Conservation (phyloP, 2,797 vertebrate species). For the Erpetoichthys calabaricus region DNA sequence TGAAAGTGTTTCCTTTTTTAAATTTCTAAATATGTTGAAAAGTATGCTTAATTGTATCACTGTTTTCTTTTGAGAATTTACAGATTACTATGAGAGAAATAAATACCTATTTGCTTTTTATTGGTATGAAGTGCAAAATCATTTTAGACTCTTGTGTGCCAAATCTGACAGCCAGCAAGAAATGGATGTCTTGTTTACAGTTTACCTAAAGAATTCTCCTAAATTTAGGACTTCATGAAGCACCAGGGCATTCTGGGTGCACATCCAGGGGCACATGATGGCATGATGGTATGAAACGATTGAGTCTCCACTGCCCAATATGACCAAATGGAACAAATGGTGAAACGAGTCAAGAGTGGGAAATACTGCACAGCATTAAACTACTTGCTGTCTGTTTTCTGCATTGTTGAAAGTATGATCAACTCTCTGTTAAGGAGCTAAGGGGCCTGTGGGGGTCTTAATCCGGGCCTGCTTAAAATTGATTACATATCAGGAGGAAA, state of each 20-base stretch:
- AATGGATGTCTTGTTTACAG: not conserved
- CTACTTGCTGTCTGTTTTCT: too few relatives aligned
- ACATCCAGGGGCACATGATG: too few relatives aligned
- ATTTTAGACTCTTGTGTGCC: constrained; percentile 9
- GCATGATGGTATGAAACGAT: too few relatives aligned
- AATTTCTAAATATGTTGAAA: constrained; percentile 46
- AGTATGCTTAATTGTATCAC: constrained; percentile 61
- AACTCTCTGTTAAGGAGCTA: too few relatives aligned
- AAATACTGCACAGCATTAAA: too few relatives aligned
- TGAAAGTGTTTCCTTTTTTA: constrained; percentile 57
- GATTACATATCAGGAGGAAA: too few relatives aligned
- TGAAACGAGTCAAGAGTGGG: too few relatives aligned
- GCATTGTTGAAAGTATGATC: too few relatives aligned
- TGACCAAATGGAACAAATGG: too few relatives aligned
- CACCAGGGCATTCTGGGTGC: too few relatives aligned
- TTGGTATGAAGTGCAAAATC: constrained; percentile 19
- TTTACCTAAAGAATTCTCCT: not conserved
- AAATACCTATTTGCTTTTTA: constrained; percentile 52
- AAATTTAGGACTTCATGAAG: not conserved
- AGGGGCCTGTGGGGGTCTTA: too few relatives aligned
- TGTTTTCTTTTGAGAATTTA: constrained; percentile 37
- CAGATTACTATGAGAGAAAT: constrained; percentile 36
- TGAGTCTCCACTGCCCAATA: not conserved
- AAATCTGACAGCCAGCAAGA: constrained; percentile 4
- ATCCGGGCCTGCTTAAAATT: too few relatives aligned